A percentile compares a stretch with the other conserved stretches of the same genome.
These are phyloP conservation scores for Leistus spinibarbis DNA, from an alignment of 2,888 invertebrate genomes.

Conservation along the genomic window DNA sequence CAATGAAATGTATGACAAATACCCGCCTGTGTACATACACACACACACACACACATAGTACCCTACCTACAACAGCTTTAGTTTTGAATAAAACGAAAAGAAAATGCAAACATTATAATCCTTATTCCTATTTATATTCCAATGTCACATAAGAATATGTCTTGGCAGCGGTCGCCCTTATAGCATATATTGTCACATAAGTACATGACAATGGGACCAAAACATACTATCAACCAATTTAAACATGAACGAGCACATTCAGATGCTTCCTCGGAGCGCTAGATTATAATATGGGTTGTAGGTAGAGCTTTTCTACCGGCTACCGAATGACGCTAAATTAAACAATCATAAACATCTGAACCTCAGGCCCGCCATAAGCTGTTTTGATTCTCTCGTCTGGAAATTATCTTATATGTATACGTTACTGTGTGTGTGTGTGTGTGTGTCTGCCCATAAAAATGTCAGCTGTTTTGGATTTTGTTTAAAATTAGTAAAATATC, in stretches of 20 bases:
- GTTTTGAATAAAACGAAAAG: not conserved
- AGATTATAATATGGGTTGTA: constrained; percentile 18
- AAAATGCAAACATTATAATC: constrained; percentile 19
- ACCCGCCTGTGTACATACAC: no score
- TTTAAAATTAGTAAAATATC: no score
- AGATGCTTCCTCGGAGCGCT: constrained; percentile 19
- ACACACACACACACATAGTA: no score
- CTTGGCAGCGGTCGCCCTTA: constrained; percentile 42
- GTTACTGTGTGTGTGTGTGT: not conserved
- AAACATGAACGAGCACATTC: constrained; percentile 39
- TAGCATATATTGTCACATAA: constrained; percentile 46
- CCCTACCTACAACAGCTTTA: not conserved
- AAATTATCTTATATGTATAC: constrained; percentile 26
- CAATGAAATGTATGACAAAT: not conserved
- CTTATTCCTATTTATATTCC: constrained; percentile 17
- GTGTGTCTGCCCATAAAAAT: no score
- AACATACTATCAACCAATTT: constrained; percentile 46
- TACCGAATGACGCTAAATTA: constrained; percentile 38
- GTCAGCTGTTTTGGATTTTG: no score
- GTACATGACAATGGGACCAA: constrained; percentile 48
- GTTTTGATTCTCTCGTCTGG: constrained; percentile 33
- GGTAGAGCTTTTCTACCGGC: constrained; percentile 5
- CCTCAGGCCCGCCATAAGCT: constrained; percentile 7
- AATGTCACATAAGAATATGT: constrained; percentile 48
- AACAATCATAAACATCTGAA: constrained; percentile 38